Evolutionary conservation across 2,797 vertebrate genomes (phyloP).

Genomic region (Falco biarmicus): DNA sequence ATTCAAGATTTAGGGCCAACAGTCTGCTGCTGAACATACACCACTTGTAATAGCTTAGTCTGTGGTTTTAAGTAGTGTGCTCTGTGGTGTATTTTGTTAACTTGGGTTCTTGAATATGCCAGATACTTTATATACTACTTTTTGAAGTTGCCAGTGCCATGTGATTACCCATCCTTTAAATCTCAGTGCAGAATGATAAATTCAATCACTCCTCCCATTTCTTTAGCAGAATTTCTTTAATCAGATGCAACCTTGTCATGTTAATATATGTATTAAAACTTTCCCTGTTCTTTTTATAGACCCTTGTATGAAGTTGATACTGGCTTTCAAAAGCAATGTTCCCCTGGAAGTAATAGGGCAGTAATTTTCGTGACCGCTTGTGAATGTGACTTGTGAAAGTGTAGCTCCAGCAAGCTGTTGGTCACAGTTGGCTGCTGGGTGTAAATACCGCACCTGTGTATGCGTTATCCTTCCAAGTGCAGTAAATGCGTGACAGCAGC

Average conservation of each 20-base stretch:
- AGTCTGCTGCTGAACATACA: neutral
- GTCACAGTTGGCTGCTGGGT: neutral
- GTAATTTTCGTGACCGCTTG: neutral
- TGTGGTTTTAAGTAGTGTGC: neutral
- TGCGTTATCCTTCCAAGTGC: neutral
- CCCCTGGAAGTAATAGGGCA: neutral
- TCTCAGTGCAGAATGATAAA: neutral
- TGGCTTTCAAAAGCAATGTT: neutral
- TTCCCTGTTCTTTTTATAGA: conserved; percentile 19
- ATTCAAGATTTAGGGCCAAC: neutral
- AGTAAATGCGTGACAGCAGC: neutral
- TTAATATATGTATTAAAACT: neutral
- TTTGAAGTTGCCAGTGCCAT: neutral
- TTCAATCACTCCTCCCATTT: neutral
- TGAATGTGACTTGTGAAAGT: conserved; percentile 1
- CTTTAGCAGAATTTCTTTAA: neutral
- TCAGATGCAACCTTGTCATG: neutral
- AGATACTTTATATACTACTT: neutral
- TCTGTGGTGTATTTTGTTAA: neutral
- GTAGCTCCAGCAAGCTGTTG: neutral
- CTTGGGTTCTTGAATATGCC: neutral
- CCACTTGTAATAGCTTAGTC: neutral
- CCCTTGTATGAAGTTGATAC: conserved; percentile 3
- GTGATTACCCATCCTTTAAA: neutral
- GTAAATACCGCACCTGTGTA: neutral